Percentiles rank a stretch among this genome's conserved stretches.
phyloP scores from a whole-genome alignment of 2,888 invertebrate genomes.

The Sphecodes monilicornis region DNA sequence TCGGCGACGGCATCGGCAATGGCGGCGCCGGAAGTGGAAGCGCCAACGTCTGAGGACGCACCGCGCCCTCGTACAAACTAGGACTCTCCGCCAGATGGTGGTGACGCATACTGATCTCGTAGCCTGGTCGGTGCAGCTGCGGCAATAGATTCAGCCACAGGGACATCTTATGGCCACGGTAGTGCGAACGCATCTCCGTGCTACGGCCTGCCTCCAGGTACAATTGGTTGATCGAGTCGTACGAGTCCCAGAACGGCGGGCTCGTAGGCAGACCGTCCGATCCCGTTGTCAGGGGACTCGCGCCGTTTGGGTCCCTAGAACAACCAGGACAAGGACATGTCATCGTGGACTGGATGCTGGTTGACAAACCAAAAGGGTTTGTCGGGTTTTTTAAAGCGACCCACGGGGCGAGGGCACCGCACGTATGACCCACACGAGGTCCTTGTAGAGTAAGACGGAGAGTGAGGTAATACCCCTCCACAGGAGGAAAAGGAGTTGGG shows the following conservation, averaged over 20 bases:
- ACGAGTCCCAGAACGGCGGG: constrained; percentile 94
- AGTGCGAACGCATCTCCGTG: constrained; percentile 94
- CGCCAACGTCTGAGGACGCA: constrained; percentile 90
- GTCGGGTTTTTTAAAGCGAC: no score
- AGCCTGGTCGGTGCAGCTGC: constrained; percentile 94
- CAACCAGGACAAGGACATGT: constrained; percentile 47
- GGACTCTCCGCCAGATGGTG: constrained; percentile 92
- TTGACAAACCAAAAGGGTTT: no score
- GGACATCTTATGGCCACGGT: constrained; percentile 97
- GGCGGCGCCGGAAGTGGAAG: constrained; percentile 87
- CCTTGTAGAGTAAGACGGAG: no score
- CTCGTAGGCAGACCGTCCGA: constrained; percentile 83
- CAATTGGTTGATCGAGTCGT: constrained; percentile 95
- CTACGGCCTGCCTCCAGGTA: constrained; percentile 88
- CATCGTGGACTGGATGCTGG: neutral
- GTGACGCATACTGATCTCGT: constrained; percentile 94
- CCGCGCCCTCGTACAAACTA: constrained; percentile 87
- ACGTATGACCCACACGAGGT: no score
- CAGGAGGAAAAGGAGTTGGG: no score
- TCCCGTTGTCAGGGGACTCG: constrained; percentile 81
- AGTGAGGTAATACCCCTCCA: no score
- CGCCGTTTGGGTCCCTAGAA: constrained; percentile 89
- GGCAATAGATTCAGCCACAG: constrained; percentile 96
- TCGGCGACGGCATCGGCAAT: constrained; percentile 85
- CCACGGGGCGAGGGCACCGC: no score